Evolutionary conservation across 2,797 vertebrate genomes (phyloP).

Genomic region (Rousettus madagascariensis): DNA sequence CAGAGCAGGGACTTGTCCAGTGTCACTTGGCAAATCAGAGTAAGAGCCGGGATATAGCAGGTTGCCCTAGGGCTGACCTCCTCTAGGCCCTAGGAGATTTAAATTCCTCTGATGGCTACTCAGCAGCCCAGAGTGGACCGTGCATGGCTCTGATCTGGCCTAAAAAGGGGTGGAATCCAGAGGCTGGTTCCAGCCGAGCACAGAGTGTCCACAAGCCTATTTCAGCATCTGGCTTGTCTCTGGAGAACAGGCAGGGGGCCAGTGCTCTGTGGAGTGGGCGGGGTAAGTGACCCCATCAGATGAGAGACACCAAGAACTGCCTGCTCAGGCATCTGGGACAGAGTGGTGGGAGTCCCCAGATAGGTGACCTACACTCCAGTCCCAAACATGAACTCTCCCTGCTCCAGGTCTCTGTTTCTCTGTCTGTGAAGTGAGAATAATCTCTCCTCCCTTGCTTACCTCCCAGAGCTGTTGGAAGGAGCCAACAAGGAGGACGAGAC

Average conservation of each 20-base stretch:
- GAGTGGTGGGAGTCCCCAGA: neutral
- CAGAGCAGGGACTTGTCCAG: neutral
- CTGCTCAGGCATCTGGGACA: neutral
- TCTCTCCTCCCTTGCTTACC: neutral
- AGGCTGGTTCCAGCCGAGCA: neutral
- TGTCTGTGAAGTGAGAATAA: neutral
- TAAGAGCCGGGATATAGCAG: neutral
- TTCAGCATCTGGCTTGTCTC: conserved; percentile 42
- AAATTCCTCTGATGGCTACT: conserved; percentile 61
- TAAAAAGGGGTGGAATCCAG: conserved; percentile 78
- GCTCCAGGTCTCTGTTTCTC: neutral
- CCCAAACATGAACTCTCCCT: neutral
- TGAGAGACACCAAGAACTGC: neutral
- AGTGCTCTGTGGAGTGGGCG: neutral
- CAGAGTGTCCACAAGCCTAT: conserved; percentile 14
- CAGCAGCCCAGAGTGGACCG: conserved; percentile 28
- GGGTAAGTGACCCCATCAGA: neutral
- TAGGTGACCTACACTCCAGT: neutral
- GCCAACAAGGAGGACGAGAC: neutral
- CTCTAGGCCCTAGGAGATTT: neutral
- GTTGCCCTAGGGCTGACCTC: neutral
- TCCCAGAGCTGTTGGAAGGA: neutral
- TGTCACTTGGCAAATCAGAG: neutral
- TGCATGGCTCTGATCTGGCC: conserved; percentile 35
- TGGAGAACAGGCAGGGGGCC: conserved; percentile 7